These are phyloP conservation scores for Drosophila mojavensis DNA, from an alignment of 1,140 invertebrate species.

Conservation along the genomic window DNA sequence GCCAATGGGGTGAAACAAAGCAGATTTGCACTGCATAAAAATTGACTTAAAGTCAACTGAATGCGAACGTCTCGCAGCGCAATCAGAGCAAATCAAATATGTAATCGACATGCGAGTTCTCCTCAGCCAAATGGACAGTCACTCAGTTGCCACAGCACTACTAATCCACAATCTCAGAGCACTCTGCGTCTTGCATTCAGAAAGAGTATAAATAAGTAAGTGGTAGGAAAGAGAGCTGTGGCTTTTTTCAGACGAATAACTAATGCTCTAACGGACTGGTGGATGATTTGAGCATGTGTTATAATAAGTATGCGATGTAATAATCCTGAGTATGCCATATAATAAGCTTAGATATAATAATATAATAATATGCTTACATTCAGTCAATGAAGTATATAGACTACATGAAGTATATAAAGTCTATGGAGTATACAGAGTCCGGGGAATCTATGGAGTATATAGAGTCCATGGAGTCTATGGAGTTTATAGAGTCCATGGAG, in stretches of 20 bases:
- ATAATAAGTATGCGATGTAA: too few species aligned
- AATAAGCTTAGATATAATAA: too few species aligned
- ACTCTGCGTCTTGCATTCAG: not conserved
- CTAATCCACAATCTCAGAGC: conserved; percentile 2
- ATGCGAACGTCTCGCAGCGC: conserved; percentile 5
- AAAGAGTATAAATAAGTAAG: conserved; percentile 31
- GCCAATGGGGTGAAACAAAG: conserved; percentile 9
- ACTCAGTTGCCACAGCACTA: not conserved
- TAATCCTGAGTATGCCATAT: too few species aligned
- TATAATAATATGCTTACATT: too few species aligned
- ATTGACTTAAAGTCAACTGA: conserved; percentile 27
- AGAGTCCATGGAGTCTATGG: too few species aligned
- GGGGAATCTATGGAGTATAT: too few species aligned
- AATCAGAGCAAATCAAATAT: conserved; percentile 50
- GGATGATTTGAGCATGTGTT: too few species aligned
- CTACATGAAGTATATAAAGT: too few species aligned
- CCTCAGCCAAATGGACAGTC: conserved; percentile 6
- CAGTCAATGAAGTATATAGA: too few species aligned
- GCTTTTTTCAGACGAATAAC: not conserved
- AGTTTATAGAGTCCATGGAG: too few species aligned
- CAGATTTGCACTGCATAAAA: conserved; percentile 24
- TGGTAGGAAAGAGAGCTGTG: not conserved
- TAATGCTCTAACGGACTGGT: not conserved
- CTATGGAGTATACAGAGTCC: too few species aligned
- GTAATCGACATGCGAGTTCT: conserved; percentile 25